Evolutionary conservation across 2,888 invertebrate genomes (phyloP), one percentile per base, ranked within the genome.

Genomic region (Neocrepidodera transversa): DNA sequence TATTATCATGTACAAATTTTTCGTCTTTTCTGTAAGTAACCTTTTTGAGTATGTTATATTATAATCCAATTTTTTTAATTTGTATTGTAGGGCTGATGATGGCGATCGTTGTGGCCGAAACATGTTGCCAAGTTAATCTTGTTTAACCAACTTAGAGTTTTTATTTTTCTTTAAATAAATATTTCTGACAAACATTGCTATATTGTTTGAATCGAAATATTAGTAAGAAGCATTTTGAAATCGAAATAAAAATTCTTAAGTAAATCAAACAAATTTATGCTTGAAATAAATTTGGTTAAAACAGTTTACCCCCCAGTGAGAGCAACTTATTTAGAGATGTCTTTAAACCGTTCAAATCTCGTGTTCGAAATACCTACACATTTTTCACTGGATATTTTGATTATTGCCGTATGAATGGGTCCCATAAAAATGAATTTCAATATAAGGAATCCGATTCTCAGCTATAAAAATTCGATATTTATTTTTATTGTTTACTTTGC

Each of bases 231-330:
- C n/a, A n/a, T 16, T 36, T 14, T 36, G 11, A 16, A 36, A 36
- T 10, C 7, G 6, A 32, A 32, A 13, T 13, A 38, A 38, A 38
- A 16, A 17, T 7, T 53, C 43, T 30, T 11, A 56, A 48, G 30
- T 56, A 67, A 71, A 67, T 64, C 65, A 68, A 66, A 60, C 50
- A 60, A 67, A 67, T 69, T 69, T 69, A 71, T 68, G 67, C 66
- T 63, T 65, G 63, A 63, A 65, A 71, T 71, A 69, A 71, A 71
- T 71, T 67, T 63, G 30, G 63, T 64, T 68, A 63, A 71, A 71
- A 68, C 69, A 71, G 64, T 69, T 58, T 60, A 57, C 68, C 69
- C 67, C 70, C 68, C 65, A 68, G 57, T 26, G 69, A 5, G 68
- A 60, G 49, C 67, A 54, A 65, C 66, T 67, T 69, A 66, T 68